Conservation (phyloP, 2,888 invertebrate genomes). For the Corythucha ciliata region DNA sequence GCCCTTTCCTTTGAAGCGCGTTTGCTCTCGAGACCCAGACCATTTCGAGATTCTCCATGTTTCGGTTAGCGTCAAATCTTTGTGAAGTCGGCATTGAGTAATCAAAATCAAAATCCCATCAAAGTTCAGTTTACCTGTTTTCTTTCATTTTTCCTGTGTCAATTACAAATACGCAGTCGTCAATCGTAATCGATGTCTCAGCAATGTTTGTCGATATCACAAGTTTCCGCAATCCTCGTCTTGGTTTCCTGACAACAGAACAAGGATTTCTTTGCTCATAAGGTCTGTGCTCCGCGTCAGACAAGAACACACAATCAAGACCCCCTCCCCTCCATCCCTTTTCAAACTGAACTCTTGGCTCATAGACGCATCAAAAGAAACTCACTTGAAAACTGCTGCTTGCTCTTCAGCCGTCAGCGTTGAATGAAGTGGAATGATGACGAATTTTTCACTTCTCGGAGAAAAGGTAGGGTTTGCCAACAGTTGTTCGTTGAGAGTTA, state of each 20-base stretch:
- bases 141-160: conserved; percentile 91
- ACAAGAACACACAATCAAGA: background rate
- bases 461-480: conserved; percentile 55
- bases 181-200: conserved; percentile 91
- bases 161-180: conserved; percentile 89
- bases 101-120: background rate
- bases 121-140: conserved; percentile 48
- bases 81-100: conserved; percentile 34
- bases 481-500: conserved; percentile 58
- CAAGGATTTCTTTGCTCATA: background rate
- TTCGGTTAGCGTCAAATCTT: conserved; percentile 68
- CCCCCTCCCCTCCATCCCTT: no score
- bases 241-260: conserved; percentile 49
- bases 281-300: no score
- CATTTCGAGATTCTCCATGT: conserved; percentile 77
- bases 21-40: conserved; percentile 88
- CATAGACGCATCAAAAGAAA: conserved; percentile 35
- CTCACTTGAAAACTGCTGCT: conserved; percentile 55
- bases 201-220: conserved; percentile 85
- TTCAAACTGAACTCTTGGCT: no score
- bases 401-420: conserved; percentile 78
- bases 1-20: conserved; percentile 77
- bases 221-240: conserved; percentile 68
- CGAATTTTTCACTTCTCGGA: conserved; percentile 53
- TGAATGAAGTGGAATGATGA: conserved; percentile 77